Evolutionary conservation across 1,140 invertebrate species (phyloP).

Genomic region (Neodiprion fabricii): DNA sequence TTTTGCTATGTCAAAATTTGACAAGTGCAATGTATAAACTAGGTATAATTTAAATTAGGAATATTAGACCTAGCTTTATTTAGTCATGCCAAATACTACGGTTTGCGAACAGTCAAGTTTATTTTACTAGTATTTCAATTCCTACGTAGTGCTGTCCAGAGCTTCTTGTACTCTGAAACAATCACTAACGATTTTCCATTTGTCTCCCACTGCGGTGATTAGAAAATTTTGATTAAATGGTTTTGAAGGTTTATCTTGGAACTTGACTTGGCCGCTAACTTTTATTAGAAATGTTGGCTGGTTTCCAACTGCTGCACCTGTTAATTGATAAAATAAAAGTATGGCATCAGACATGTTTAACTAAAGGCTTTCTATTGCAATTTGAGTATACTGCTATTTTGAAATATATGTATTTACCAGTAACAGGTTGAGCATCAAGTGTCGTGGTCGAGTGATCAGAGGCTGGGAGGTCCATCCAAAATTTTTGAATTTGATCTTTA

Average conservation of each 20-base stretch:
- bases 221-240: conserved; percentile 84
- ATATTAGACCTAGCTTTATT: too few species aligned
- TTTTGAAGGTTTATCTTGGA: conserved; percentile 65
- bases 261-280: conserved; percentile 76
- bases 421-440: conserved; percentile 80
- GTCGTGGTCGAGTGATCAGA: conserved; percentile 74
- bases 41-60: too few species aligned
- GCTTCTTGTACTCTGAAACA: conserved; percentile 78
- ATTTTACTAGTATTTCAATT: background rate
- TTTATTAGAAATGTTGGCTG: conserved; percentile 78
- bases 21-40: too few species aligned
- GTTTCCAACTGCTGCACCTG: conserved; percentile 66
- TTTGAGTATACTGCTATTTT: conserved; percentile 11
- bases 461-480: conserved; percentile 75
- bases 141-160: conserved; percentile 26
- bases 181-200: conserved; percentile 90
- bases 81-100: too few species aligned
- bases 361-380: too few species aligned
- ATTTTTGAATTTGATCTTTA: conserved; percentile 79
- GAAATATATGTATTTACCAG: conserved; percentile 59
- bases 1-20: too few species aligned
- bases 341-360: conserved; percentile 18
- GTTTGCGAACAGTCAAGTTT: too few species aligned
- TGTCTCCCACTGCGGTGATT: conserved; percentile 80
- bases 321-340: conserved; percentile 18